Conservation (phyloP, 2,888 invertebrate genomes). For the Trissoscelio sp. region DNA sequence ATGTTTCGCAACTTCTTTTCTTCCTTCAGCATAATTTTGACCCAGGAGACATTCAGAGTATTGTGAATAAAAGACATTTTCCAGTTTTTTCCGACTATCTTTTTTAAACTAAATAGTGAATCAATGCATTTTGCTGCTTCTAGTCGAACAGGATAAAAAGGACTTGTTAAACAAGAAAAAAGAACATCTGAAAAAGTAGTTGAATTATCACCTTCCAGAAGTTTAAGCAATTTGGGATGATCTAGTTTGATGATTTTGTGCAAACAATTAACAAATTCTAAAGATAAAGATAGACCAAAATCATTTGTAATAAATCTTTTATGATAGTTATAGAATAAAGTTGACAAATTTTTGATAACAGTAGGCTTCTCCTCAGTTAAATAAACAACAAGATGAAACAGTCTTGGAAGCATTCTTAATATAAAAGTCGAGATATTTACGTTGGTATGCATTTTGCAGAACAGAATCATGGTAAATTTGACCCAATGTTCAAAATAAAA, state of each 20-base stretch:
- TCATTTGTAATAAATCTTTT: slow-evolving; percentile 51
- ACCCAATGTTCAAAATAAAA: slow-evolving; percentile 75
- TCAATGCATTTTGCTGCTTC: slow-evolving; percentile 81
- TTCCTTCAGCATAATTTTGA: slow-evolving; percentile 83
- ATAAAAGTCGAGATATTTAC: slow-evolving; percentile 78
- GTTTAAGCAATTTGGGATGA: slow-evolving; percentile 70
- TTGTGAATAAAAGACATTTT: slow-evolving; percentile 78
- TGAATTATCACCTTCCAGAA: slow-evolving; percentile 34
- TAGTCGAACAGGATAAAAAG: slow-evolving; percentile 83
- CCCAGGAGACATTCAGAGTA: slow-evolving; percentile 73
- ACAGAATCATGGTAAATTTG: slow-evolving; percentile 77
- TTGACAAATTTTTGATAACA: slow-evolving; percentile 61
- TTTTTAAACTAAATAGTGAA: slow-evolving; percentile 77
- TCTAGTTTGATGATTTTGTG: slow-evolving; percentile 80
- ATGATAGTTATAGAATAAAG: slow-evolving; percentile 67
- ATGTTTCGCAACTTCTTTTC: slow-evolving; percentile 17
- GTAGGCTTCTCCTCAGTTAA: no score
- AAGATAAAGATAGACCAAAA: slow-evolving; percentile 81
- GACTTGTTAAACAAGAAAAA: slow-evolving; percentile 78
- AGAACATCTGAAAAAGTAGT: slow-evolving; percentile 54
- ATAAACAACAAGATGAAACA: slow-evolving; percentile 70
- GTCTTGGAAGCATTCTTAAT: slow-evolving; percentile 78
- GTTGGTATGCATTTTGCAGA: slow-evolving; percentile 76
- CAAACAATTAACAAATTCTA: slow-evolving; percentile 83
- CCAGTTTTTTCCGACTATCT: slow-evolving; percentile 71